Evolutionary conservation across 1,140 invertebrate species (phyloP).

Genomic region (Heliconius hermathena): DNA sequence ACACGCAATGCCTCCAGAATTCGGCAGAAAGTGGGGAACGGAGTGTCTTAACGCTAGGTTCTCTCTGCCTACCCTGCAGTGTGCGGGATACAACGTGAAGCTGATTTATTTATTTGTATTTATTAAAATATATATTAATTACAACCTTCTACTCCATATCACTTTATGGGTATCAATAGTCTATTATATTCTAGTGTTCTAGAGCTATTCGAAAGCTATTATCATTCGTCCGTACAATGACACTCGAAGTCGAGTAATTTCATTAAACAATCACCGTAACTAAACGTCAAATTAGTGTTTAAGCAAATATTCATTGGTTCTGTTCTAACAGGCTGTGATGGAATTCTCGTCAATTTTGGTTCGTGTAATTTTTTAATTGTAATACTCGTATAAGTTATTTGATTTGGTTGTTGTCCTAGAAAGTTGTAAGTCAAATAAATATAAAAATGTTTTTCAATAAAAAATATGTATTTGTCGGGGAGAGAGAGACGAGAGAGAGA

Average conservation of each 20-base stretch:
- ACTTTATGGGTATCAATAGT: background rate
- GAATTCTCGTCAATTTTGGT: background rate
- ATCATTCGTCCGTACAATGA: background rate
- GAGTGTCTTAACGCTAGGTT: no score
- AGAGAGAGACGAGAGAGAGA: no score
- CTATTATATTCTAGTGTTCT: conserved; percentile 1
- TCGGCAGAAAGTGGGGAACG: no score
- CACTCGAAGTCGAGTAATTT: background rate
- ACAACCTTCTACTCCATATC: background rate
- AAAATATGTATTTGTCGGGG: no score
- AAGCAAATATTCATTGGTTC: background rate
- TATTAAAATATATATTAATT: background rate
- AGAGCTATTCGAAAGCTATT: background rate
- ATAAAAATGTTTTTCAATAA: no score
- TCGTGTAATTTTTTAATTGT: background rate
- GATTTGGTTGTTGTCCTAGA: no score
- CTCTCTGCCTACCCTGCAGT: no score
- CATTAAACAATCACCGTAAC: background rate
- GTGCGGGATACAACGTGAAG: no score
- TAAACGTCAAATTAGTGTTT: background rate
- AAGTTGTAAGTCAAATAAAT: no score
- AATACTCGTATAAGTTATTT: background rate
- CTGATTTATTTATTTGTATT: background rate
- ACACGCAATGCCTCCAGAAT: no score
- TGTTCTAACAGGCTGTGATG: no score